Evolutionary conservation across 2,888 invertebrate genomes (phyloP).

Genomic region (Sussaba pulchella): DNA sequence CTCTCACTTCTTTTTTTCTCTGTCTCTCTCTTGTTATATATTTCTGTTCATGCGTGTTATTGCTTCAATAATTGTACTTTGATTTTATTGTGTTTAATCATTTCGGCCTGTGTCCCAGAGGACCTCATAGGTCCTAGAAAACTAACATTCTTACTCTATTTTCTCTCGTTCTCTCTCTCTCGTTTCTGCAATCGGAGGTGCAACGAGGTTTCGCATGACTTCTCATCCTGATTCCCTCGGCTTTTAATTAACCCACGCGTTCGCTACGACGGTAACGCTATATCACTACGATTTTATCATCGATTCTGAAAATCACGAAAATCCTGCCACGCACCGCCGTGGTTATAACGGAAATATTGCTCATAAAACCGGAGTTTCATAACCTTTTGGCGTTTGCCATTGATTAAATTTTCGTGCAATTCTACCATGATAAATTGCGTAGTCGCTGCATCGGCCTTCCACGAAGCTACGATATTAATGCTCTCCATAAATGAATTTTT

Average conservation of each 20-base stretch:
- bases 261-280: not conserved
- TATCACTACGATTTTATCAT: slow-evolving; percentile 39
- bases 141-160: no score
- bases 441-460: not conserved
- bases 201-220: slow-evolving; percentile 33
- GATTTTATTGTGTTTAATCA: no score
- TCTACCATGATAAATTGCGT: not conserved
- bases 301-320: not conserved
- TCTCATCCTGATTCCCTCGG: slow-evolving; percentile 39
- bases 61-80: no score
- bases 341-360: slow-evolving; percentile 3
- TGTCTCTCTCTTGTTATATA: no score
- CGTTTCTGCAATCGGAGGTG: slow-evolving; percentile 12
- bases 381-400: not conserved
- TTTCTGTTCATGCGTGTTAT: no score
- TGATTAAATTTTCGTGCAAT: not conserved
- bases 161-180: no score
- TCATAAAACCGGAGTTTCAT: not conserved
- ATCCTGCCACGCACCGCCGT: not conserved
- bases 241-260: slow-evolving; percentile 50
- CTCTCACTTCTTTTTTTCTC: no score
- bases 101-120: no score
- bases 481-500: not conserved
- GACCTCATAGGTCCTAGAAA: no score
- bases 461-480: not conserved